phyloP scores from a whole-genome alignment of 2,888 invertebrate species.

The Habroteleia sp. region DNA sequence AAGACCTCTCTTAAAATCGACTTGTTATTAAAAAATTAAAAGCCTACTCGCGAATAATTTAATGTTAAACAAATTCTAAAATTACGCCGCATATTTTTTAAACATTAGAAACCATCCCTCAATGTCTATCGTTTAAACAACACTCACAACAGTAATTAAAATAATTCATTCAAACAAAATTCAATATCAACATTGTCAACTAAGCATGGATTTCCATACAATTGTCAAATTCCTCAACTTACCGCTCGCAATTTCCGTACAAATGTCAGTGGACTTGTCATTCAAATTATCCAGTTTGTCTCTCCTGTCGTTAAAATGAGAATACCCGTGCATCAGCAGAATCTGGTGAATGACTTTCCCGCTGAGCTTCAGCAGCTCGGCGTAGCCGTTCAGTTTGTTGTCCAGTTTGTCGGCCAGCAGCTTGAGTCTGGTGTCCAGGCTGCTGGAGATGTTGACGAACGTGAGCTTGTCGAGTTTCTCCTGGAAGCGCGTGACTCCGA shows the following conservation, averaged over 20 bases:
- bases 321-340: constrained; percentile 66
- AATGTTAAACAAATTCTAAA: no score
- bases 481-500: constrained; percentile 75
- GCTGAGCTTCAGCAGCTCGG: constrained; percentile 70
- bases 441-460: constrained; percentile 70
- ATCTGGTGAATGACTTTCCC: constrained; percentile 72
- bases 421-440: constrained; percentile 68
- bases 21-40: no score
- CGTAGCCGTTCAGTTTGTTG: constrained; percentile 71
- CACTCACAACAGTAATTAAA: no score
- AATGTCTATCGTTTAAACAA: no score
- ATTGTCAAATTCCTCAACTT: no score
- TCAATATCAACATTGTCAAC: no score
- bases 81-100: no score
- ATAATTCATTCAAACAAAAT: no score
- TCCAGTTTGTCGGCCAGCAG: constrained; percentile 73
- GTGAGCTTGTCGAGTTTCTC: constrained; percentile 74
- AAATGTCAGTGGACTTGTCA: constrained; percentile 70
- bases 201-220: no score
- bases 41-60: no score
- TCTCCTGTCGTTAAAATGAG: constrained; percentile 61
- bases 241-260: constrained; percentile 74
- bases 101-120: no score
- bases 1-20: no score
- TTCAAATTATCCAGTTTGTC: constrained; percentile 59